Percentiles rank a stretch among this genome's conserved stretches.
These are phyloP conservation scores for Macrochelys suwanniensis DNA, from an alignment of 2,797 vertebrate species.

Conservation along the genomic window DNA sequence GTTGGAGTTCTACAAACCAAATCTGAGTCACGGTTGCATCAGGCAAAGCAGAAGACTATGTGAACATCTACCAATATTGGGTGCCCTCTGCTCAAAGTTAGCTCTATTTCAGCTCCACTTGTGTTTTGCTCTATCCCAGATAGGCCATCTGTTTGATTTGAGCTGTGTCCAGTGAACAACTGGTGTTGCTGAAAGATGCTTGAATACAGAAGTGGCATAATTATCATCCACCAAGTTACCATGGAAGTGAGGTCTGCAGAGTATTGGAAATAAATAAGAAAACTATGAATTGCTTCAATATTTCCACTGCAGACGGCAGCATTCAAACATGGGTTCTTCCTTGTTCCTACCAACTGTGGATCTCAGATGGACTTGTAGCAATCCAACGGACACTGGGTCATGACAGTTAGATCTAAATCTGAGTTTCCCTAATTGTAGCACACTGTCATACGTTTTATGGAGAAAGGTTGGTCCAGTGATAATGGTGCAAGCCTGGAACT, in stretches of 20 bases:
- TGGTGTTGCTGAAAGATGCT: not conserved
- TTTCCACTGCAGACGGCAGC: not conserved
- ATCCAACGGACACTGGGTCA: not conserved
- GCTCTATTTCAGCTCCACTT: fast-evolving
- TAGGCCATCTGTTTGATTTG: fast-evolving
- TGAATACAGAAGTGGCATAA: not conserved
- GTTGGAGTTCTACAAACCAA: not conserved
- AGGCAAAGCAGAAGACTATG: not conserved
- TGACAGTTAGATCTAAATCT: not conserved
- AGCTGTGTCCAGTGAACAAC: not conserved
- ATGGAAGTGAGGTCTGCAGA: not conserved
- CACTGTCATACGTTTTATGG: fast-evolving
- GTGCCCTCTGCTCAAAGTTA: not conserved
- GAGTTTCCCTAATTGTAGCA: not conserved
- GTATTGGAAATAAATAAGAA: not conserved
- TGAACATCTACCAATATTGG: fast-evolving
- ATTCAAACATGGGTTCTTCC: not conserved
- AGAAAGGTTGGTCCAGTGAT: not conserved
- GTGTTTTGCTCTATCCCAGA: not conserved
- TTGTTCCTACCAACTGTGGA: not conserved
- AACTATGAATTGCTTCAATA: not conserved
- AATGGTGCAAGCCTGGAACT: not conserved
- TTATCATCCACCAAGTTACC: not conserved
- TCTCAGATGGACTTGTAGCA: not conserved
- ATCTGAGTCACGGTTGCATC: not conserved